A percentile compares a stretch with the other conserved stretches of the same genome.
Conservation (phyloP, 1,140 invertebrate genomes). For the Wasmannia auropunctata region DNA sequence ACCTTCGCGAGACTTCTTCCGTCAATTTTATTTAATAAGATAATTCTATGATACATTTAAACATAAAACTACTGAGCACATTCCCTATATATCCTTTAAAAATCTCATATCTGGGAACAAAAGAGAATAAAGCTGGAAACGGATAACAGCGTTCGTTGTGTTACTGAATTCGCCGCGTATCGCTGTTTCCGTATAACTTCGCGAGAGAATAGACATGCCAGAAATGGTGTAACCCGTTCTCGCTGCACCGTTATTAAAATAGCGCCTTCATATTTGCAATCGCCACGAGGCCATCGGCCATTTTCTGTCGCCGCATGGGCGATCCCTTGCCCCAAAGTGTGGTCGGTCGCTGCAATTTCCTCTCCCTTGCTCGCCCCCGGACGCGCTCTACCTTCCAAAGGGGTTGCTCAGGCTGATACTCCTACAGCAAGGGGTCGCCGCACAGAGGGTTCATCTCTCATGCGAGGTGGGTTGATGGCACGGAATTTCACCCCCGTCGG, state of each 20-base stretch:
- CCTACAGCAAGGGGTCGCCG: slow-evolving; percentile 33
- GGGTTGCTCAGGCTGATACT: slow-evolving; percentile 59
- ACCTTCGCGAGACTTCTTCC: slow-evolving; percentile 40
- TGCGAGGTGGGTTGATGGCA: slow-evolving; percentile 66
- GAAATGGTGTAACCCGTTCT: neutral
- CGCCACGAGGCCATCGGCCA: slow-evolving; percentile 61
- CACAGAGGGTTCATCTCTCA: slow-evolving; percentile 55
- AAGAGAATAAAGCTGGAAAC: neutral
- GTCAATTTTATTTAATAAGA: neutral
- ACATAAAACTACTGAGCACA: neutral
- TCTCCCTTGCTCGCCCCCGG: slow-evolving; percentile 42
- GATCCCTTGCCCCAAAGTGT: slow-evolving; percentile 9
- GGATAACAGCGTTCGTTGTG: neutral
- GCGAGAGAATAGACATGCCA: neutral
- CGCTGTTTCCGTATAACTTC: neutral
- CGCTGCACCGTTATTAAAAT: slow-evolving; percentile 42
- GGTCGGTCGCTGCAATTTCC: slow-evolving; percentile 62
- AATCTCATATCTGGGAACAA: slow-evolving; percentile 14
- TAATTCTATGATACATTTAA: neutral
- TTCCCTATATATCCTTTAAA: neutral
- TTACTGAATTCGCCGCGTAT: slow-evolving; percentile 1
- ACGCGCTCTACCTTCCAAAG: slow-evolving; percentile 49
- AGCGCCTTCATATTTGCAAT: slow-evolving; percentile 37
- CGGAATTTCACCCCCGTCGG: slow-evolving; percentile 72
- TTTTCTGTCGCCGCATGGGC: slow-evolving; percentile 56